Evolutionary conservation across 2,113 vertebrate genomes (phyloP), one percentile per base, ranked within the genome.

Genomic region (Grammomys surdaster): DNA sequence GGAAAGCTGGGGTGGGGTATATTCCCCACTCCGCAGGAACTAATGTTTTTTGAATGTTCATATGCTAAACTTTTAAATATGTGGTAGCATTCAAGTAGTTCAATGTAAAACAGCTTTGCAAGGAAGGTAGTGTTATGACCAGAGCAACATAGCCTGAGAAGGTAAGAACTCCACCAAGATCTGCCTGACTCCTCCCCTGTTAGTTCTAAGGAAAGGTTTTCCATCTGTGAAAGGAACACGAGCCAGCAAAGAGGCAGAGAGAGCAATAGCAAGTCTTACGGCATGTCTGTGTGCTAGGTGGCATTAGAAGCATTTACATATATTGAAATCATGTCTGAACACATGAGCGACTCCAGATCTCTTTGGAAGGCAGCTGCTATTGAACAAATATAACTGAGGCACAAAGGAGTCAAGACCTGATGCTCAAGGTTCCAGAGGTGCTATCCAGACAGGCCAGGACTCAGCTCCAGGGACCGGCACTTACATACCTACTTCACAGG

Each of bases 31-130:
- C 36, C 76, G 72, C 14, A 19, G 72, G 24, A 89, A 67, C 31
- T 20, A 81, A 51, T 94, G 90, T 81, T 95, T 89, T 75, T 24
- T 73, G 43, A 89, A 48, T 90, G 72, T 48, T 33, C 84, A 22
- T 48, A 5, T 73, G 51, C 14, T 69, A 92, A 72, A 60, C 78
- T 93, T 93, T n/a, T 63, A 60, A 69, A 88, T 89, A 40, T 26
- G 40, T 22, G 48, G 58, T 40, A 19, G 94, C 51, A 65, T 65
- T 88, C 40, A 60, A 82, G 93, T 85, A 63, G 56, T n/a, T 89
- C 65, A 51, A 58, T 76, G 75, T 10, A 80, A 72, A 76, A 90
- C 54, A 56, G 63, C 75, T 75, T 33, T 36, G 46, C 28, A 82
- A 97, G 65, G 26, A 43, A 86, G 51, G 36, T 19, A 26, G 82